A percentile compares a stretch with the other conserved stretches of the same genome.
Evolutionary conservation across 1,140 invertebrate species (phyloP).

Genomic region (Diplogasteroides magnus): DNA sequence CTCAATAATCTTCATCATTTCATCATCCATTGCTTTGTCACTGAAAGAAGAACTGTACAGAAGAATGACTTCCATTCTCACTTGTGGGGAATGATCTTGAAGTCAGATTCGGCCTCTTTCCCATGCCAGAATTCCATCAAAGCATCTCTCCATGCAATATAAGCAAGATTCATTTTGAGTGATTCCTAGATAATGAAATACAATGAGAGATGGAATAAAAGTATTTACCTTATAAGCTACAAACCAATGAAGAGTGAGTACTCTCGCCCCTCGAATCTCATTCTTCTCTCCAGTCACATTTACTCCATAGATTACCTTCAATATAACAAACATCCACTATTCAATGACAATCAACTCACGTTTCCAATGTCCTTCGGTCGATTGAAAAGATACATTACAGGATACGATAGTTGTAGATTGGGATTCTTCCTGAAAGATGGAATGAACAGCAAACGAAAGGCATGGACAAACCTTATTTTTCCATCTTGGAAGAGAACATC

Average conservation of each 20-base stretch:
- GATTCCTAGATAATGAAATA: conserved; percentile 23
- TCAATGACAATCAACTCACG: conserved; percentile 22
- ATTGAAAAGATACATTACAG: conserved; percentile 54
- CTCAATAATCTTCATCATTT: conserved; percentile 49
- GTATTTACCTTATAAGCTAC: conserved; percentile 26
- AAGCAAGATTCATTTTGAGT: conserved; percentile 37
- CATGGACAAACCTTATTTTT: conserved; percentile 10
- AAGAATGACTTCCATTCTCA: conserved; percentile 19
- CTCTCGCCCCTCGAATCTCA: conserved; percentile 50
- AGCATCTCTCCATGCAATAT: conserved; percentile 40
- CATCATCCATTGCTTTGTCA: conserved; percentile 55
- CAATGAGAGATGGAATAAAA: background rate
- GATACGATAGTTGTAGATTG: conserved; percentile 54
- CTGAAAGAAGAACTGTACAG: conserved; percentile 28
- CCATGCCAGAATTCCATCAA: conserved; percentile 50
- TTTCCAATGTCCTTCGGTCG: conserved; percentile 53
- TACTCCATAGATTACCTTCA: conserved; percentile 49
- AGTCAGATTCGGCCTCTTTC: conserved; percentile 42
- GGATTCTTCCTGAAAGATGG: conserved; percentile 39
- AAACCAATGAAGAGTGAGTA: conserved; percentile 54
- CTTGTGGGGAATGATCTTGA: conserved; percentile 55
- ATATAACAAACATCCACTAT: background rate
- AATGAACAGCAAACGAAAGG: background rate
- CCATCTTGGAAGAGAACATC: conserved; percentile 50
- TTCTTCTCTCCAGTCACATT: conserved; percentile 53